phyloP scores from a whole-genome alignment of 2,888 invertebrate species.

The Andrena hattorfiana region DNA sequence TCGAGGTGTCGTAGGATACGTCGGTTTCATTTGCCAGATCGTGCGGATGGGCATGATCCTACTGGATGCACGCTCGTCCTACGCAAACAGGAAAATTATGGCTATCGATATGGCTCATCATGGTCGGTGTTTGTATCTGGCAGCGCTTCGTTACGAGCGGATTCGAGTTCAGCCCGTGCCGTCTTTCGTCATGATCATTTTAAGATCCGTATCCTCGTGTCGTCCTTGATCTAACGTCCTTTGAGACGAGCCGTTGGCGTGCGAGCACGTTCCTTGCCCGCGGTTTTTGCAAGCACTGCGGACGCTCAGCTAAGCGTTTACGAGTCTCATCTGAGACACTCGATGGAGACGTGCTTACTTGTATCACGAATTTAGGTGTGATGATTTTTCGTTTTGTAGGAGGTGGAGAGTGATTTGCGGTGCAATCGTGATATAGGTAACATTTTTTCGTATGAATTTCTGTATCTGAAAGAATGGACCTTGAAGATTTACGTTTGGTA shows the following conservation, averaged over 20 bases:
- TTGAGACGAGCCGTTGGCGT: not conserved
- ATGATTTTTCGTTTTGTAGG: no score
- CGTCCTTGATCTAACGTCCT: constrained; percentile 14
- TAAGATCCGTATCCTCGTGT: not conserved
- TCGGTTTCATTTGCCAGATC: constrained; percentile 27
- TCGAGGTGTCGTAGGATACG: constrained; percentile 22
- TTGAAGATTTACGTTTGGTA: no score
- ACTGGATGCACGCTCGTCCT: constrained; percentile 14
- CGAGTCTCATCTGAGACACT: not conserved
- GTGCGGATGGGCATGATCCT: constrained; percentile 8
- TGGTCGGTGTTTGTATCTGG: constrained; percentile 9
- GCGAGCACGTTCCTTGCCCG: not conserved
- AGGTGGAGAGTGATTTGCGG: no score
- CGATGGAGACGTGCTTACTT: not conserved
- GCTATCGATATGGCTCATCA: constrained; percentile 11
- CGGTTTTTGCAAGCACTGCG: not conserved
- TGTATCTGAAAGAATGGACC: no score
- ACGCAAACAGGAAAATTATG: constrained; percentile 48
- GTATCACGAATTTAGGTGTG: not conserved
- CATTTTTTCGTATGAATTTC: no score
- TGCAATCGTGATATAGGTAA: no score
- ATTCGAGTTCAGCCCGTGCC: not conserved
- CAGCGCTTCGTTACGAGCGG: constrained; percentile 21
- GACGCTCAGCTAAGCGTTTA: not conserved
- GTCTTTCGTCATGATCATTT: not conserved